phyloP scores from a whole-genome alignment of 1,140 invertebrate species.

The Drosophila kanapiae region DNA sequence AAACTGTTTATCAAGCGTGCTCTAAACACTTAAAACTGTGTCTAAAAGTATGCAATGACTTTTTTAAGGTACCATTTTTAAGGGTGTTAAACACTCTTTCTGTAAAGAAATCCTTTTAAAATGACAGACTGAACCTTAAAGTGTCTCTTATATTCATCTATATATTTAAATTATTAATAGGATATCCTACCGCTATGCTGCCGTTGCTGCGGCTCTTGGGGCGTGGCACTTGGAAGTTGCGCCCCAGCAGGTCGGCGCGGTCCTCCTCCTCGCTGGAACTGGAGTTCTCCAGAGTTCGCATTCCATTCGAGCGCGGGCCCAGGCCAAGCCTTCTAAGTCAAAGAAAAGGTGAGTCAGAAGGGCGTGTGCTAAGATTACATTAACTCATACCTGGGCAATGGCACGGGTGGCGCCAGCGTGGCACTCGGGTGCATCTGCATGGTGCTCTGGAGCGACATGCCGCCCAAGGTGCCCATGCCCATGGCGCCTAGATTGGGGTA shows the following conservation, averaged over 20 bases:
- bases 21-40: too few relatives aligned
- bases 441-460: conserved; percentile 87
- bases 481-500: conserved; percentile 88
- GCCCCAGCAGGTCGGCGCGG: conserved; percentile 89
- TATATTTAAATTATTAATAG: not conserved
- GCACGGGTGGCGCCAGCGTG: conserved; percentile 88
- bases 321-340: conserved; percentile 83
- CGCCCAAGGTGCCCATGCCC: conserved; percentile 79
- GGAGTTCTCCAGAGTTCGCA: conserved; percentile 87
- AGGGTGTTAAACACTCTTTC: too few relatives aligned
- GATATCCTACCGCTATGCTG: conserved; percentile 88
- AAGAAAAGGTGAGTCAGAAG: conserved; percentile 4
- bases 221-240: conserved; percentile 90
- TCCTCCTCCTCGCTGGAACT: conserved; percentile 90
- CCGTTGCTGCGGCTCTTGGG: conserved; percentile 91
- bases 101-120: too few relatives aligned
- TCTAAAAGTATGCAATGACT: too few relatives aligned
- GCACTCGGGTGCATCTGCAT: conserved; percentile 83
- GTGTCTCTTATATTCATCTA: too few relatives aligned
- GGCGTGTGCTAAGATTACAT: not conserved
- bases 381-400: conserved; percentile 87
- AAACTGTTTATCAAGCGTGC: too few relatives aligned
- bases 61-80: too few relatives aligned
- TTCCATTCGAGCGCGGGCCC: conserved; percentile 82
- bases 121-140: not conserved